Percentiles rank a stretch among this genome's conserved stretches.
Conservation (phyloP, 2,113 vertebrate species). For the Anhinga anhinga region DNA sequence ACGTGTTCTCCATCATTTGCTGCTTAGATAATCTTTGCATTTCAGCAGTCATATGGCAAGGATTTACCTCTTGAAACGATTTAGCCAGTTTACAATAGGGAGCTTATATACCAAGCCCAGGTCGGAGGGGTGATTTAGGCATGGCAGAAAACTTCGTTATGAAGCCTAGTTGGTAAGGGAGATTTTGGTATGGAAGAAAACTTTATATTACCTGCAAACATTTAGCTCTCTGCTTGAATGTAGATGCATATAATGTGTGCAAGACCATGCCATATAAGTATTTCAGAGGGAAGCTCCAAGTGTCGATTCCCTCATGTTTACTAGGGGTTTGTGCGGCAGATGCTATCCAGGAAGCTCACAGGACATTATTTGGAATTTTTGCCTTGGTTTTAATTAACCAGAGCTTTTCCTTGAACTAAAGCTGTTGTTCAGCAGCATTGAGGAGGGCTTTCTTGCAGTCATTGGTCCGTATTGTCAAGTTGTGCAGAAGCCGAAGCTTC, state of each 20-base stretch:
- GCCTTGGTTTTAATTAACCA: background rate
- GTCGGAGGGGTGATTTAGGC: background rate
- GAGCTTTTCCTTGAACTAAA: background rate
- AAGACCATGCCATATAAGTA: background rate
- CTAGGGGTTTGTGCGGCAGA: background rate
- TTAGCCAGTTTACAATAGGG: background rate
- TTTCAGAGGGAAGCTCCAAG: background rate
- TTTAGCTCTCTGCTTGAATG: background rate
- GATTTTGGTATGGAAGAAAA: background rate
- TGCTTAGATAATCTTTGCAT: background rate
- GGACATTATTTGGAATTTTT: background rate
- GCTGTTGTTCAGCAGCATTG: background rate
- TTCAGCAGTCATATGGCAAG: background rate
- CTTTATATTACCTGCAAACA: background rate
- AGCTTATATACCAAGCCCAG: background rate
- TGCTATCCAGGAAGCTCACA: background rate
- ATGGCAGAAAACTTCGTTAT: background rate
- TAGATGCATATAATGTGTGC: background rate
- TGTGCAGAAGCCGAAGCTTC: background rate
- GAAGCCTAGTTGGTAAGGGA: background rate
- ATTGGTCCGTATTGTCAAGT: background rate
- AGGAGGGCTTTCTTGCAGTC: background rate
- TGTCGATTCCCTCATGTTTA: background rate
- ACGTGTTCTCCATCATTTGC: background rate
- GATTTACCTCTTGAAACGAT: background rate